Evolutionary conservation across 2,113 vertebrate species (phyloP).

Genomic region (Hemiscyllium ocellatum): DNA sequence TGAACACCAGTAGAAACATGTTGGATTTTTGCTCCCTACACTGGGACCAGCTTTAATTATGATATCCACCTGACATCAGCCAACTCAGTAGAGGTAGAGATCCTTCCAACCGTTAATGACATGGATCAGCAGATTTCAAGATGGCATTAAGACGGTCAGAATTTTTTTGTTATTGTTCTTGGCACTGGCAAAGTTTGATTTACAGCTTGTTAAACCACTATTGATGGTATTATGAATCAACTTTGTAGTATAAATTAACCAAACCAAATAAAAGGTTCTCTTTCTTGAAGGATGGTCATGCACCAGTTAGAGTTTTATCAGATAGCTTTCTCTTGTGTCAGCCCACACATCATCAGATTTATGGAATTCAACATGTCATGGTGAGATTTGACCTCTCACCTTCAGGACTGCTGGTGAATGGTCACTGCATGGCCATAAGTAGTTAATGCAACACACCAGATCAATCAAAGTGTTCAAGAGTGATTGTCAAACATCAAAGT

Average conservation of each 20-base stretch:
- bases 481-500: background rate
- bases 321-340: background rate
- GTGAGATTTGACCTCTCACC: background rate
- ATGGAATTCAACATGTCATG: background rate
- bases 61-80: background rate
- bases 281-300: background rate
- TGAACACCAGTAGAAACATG: background rate
- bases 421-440: background rate
- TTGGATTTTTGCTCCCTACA: background rate
- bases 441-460: background rate
- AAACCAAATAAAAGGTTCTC: background rate
- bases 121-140: background rate
- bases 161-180: background rate
- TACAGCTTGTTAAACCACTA: background rate
- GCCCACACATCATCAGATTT: background rate
- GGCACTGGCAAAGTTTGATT: background rate
- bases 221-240: background rate
- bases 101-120: background rate
- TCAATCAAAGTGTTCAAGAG: background rate
- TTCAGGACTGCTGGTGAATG: background rate
- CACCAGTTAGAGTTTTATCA: background rate
- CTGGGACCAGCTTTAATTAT: background rate
- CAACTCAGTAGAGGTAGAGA: background rate
- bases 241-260: background rate
- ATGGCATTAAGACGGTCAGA: background rate